phyloP scores from a whole-genome alignment of 2,888 invertebrate genomes.

The Hemithea aestivaria region DNA sequence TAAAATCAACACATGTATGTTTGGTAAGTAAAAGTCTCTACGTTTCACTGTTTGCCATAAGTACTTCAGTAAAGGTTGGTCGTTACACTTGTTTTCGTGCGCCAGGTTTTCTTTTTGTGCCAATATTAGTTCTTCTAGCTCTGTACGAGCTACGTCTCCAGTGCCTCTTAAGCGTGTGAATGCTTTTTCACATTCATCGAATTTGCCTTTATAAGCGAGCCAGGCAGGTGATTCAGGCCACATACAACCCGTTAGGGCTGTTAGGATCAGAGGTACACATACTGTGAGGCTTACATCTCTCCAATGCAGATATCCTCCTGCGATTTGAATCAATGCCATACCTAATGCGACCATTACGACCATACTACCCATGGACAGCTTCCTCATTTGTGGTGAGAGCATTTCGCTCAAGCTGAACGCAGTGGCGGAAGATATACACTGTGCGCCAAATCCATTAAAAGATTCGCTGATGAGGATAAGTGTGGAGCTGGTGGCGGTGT shows the following conservation, averaged over 20 bases:
- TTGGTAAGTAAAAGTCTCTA: slow-evolving; percentile 16
- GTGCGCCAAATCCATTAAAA: slow-evolving; percentile 28
- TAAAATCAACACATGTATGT: slow-evolving; percentile 11
- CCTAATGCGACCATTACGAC: slow-evolving; percentile 21
- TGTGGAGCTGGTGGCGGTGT: slow-evolving; percentile 11
- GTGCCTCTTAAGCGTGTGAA: slow-evolving; percentile 26
- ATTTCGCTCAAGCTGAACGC: slow-evolving; percentile 29
- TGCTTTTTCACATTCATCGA: slow-evolving; percentile 22
- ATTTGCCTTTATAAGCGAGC: slow-evolving; percentile 29
- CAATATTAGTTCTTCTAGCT: slow-evolving; percentile 22
- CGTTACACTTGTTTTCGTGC: neutral
- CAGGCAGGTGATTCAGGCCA: slow-evolving; percentile 35
- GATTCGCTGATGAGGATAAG: slow-evolving; percentile 27
- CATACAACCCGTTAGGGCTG: slow-evolving; percentile 10
- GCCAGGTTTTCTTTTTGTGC: slow-evolving; percentile 15
- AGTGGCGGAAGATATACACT: slow-evolving; percentile 23
- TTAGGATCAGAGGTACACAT: slow-evolving; percentile 11
- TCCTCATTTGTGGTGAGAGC: slow-evolving; percentile 25
- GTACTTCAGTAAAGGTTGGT: neutral
- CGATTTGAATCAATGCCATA: slow-evolving; percentile 17
- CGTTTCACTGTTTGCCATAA: slow-evolving; percentile 9
- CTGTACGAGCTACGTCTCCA: slow-evolving; percentile 20
- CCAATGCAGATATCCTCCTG: slow-evolving; percentile 28
- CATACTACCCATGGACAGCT: slow-evolving; percentile 19
- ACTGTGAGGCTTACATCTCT: slow-evolving; percentile 24